Conservation (phyloP, 2,113 vertebrate species). For the Aix galericulata region DNA sequence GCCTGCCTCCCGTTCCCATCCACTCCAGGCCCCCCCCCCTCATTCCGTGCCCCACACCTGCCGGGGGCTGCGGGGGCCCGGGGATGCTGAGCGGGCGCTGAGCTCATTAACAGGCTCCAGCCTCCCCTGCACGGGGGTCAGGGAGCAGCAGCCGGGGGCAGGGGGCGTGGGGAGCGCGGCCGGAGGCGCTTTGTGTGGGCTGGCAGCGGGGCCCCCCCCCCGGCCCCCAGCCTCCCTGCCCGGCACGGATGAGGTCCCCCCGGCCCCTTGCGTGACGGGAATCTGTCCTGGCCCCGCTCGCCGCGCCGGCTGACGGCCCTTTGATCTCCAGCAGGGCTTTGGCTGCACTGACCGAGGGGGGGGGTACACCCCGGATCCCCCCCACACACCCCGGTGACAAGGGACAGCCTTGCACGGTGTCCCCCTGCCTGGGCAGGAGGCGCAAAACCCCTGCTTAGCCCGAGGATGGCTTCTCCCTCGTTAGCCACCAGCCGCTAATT, state of each 20-base stretch:
- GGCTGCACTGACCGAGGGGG: neutral
- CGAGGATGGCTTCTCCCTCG: neutral
- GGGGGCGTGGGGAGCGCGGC: neutral
- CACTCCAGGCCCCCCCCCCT: neutral
- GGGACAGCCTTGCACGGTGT: neutral
- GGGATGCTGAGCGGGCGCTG: neutral
- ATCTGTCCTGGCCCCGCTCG: neutral
- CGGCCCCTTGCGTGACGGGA: neutral
- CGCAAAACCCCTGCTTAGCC: rapidly evolving
- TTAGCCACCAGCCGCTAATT: neutral
- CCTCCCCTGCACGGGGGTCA: neutral
- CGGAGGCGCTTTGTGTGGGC: conserved; percentile 11
- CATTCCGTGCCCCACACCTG: conserved; percentile 42
- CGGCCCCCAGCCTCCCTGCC: neutral
- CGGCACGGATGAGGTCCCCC: neutral
- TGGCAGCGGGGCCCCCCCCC: neutral
- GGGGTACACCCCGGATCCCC: neutral
- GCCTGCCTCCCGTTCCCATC: neutral
- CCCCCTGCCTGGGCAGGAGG: neutral
- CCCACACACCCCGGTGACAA: neutral
- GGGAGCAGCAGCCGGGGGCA: neutral
- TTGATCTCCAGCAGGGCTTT: neutral
- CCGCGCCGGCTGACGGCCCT: neutral
- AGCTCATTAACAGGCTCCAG: conserved; percentile 18
- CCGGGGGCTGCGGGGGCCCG: neutral